Evolutionary conservation across 2,888 invertebrate genomes (phyloP), one percentile per base, ranked within the genome.

Genomic region (Megalurothrips usitatus): DNA sequence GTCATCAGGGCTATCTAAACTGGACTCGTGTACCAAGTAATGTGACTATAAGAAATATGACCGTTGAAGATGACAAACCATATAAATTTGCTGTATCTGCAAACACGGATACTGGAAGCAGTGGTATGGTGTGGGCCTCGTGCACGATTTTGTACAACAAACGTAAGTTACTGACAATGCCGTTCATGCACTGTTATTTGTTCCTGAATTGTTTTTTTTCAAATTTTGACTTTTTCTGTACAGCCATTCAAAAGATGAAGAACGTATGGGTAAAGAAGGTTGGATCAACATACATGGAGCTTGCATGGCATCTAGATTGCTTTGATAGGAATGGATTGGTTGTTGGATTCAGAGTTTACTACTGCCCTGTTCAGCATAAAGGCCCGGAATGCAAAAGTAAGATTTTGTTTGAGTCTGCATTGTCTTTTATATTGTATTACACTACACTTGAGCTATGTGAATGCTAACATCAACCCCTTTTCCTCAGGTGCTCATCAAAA

Each of bases 91-190:
- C 95, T 1, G 94, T 96, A 82, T 92, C 96, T 9, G 94, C 94
- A 0, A 95, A 96, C 85, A 91, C 91, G 78, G 87, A 88, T 0
- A 86, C 86, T 6, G 90, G 89, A 82, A 95, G 94, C 83, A 95
- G 95, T 86, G 96, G 96, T 0, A 94, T 96, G 93, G 90, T 92
- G 17, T 96, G 96, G 96, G 93, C 94, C 14, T 90, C 91, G 58
- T 96, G 96, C 83, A 93, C 92, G 83, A 90, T 91, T 83, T 89
- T 88, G 47, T 87, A 88, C 80, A 87, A 88, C 82, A 86, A 87
- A 85, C 85, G 87, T 86, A 83, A 83, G 83, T 47, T 26, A 10
- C 43, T 52, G 79, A 79, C 23, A 63, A 4, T 52, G 12, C n/a
- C 28, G 48, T 49, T 43, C 34, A 11, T 48, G 52, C 17, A 79